phyloP scores from a whole-genome alignment of 2,797 vertebrate species.

The Limnodromus scolopaceus region DNA sequence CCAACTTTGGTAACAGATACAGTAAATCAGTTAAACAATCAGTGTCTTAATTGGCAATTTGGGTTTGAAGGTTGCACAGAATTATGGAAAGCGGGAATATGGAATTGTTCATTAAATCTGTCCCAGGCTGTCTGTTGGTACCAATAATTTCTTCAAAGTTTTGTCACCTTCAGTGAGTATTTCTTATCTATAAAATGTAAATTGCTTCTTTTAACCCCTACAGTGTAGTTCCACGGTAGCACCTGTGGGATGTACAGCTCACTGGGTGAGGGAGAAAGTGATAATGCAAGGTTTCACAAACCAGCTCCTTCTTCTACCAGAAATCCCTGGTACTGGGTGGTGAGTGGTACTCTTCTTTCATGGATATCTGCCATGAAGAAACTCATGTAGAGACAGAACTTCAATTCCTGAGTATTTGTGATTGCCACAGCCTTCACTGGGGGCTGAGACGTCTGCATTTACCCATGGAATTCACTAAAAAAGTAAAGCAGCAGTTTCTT shows the following conservation, averaged over 20 bases:
- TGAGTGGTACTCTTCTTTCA: neutral
- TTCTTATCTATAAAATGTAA: neutral
- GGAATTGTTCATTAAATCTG: neutral
- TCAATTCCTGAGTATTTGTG: neutral
- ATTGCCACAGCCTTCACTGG: neutral
- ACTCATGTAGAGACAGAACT: neutral
- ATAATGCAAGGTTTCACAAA: neutral
- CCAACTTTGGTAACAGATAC: neutral
- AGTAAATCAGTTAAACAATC: neutral
- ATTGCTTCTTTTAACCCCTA: neutral
- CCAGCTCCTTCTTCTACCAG: neutral
- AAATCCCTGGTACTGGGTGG: neutral
- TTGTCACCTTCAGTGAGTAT: neutral
- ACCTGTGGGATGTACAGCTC: neutral
- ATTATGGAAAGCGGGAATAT: neutral
- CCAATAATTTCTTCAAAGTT: neutral
- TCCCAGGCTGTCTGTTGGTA: neutral
- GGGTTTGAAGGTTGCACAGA: neutral
- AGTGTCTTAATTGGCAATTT: neutral
- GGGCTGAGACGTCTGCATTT: neutral
- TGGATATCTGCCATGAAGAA: neutral
- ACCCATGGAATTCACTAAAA: neutral
- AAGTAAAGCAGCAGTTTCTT: neutral
- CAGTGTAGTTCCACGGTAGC: neutral
- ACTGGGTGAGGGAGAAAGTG: neutral